phyloP scores from a whole-genome alignment of 2,113 vertebrate species.

The Bubo bubo region DNA sequence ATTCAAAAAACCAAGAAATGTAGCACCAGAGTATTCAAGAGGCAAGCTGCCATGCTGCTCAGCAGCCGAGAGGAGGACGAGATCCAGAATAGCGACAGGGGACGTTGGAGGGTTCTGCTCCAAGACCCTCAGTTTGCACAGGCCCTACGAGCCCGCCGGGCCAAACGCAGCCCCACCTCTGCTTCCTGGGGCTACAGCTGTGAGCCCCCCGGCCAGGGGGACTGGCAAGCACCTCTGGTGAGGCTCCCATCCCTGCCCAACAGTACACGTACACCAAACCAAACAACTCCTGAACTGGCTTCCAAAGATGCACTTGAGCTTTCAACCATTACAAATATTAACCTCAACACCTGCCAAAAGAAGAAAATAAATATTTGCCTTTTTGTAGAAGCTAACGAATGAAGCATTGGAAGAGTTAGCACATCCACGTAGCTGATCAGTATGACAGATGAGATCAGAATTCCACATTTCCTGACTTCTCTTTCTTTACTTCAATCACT shows the following conservation, averaged over 20 bases:
- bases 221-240: fast-evolving
- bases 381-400: not conserved
- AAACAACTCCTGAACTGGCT: not conserved
- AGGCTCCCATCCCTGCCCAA: not conserved
- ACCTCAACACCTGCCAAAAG: not conserved
- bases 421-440: not conserved
- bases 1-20: not conserved
- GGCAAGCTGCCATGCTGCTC: not conserved
- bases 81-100: not conserved
- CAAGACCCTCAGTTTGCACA: no score
- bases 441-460: not conserved
- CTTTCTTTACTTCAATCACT: not conserved
- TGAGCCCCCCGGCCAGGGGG: no score
- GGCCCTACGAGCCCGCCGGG: fast-evolving
- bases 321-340: not conserved
- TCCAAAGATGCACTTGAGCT: not conserved
- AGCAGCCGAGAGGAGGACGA: not conserved
- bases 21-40: not conserved
- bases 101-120: not conserved
- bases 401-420: not conserved
- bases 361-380: fast-evolving
- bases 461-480: not conserved
- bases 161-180: not conserved
- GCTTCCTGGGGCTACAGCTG: not conserved
- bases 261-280: not conserved